Conservation (phyloP, 1,140 invertebrate genomes). For the Halyomorpha halys region DNA sequence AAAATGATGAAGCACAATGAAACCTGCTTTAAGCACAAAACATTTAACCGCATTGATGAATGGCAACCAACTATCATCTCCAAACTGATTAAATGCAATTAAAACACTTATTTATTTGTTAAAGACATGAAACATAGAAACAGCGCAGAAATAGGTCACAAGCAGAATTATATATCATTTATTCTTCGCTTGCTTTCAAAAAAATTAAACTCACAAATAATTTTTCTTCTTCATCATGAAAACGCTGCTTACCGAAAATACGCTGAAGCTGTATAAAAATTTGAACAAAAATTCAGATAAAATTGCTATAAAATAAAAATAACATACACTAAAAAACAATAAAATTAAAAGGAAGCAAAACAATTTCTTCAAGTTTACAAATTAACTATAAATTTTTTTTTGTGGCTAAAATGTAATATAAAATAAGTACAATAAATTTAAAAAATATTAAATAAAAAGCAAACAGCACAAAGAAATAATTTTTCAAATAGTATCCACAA, state of each 20-base stretch:
- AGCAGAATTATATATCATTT: conserved; percentile 4
- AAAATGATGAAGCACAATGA: no score
- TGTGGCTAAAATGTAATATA: no score
- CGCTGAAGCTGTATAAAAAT: conserved; percentile 18
- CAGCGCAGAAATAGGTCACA: not conserved
- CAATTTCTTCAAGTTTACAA: no score
- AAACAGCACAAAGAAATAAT: no score
- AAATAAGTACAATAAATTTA: no score
- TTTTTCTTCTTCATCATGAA: conserved; percentile 7
- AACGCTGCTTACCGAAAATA: conserved; percentile 16
- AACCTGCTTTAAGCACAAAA: no score
- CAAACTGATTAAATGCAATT: conserved; percentile 1
- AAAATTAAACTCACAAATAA: conserved; percentile 18
- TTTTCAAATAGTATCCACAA: no score
- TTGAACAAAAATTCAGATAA: not conserved
- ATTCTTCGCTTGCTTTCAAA: not conserved
- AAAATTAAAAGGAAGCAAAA: not conserved
- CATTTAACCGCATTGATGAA: no score
- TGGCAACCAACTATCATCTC: no score
- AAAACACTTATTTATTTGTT: not conserved
- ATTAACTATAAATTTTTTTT: no score
- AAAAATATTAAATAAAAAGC: no score
- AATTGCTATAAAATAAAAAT: not conserved
- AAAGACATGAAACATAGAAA: conserved; percentile 15
- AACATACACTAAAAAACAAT: not conserved